These are phyloP conservation scores for Epinotia bilunana DNA, from an alignment of 2,888 invertebrate species.

Conservation along the genomic window DNA sequence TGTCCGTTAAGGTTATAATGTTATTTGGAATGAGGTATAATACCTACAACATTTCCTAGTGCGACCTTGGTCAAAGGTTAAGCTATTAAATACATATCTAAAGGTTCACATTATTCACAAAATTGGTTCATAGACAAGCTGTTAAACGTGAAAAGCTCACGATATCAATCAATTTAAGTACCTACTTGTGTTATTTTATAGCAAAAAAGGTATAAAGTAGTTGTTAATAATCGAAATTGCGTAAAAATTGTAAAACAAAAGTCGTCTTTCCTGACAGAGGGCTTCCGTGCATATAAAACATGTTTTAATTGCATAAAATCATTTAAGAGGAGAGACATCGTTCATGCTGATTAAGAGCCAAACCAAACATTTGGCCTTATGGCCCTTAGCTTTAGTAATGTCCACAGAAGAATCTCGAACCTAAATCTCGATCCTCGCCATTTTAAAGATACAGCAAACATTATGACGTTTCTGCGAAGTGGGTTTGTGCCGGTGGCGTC, in stretches of 20 bases:
- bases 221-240: not conserved
- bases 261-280: too few species aligned
- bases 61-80: not conserved
- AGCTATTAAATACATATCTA: not conserved
- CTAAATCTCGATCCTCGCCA: not conserved
- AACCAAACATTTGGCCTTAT: too few species aligned
- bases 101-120: constrained; percentile 26
- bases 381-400: too few species aligned
- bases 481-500: not conserved
- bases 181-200: not conserved
- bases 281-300: too few species aligned
- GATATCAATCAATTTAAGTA: constrained; percentile 24
- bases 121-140: not conserved
- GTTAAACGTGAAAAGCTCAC: constrained; percentile 14
- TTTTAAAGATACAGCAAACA: not conserved
- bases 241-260: not conserved
- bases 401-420: too few species aligned
- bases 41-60: not conserved
- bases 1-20: too few species aligned
- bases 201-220: not conserved
- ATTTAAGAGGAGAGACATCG: too few species aligned
- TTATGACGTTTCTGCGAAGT: not conserved
- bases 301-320: too few species aligned
- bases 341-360: too few species aligned
- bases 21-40: too few species aligned